These are phyloP conservation scores for Tretioscincus oriximinensis DNA, from an alignment of 2,113 vertebrate genomes.

Conservation along the genomic window DNA sequence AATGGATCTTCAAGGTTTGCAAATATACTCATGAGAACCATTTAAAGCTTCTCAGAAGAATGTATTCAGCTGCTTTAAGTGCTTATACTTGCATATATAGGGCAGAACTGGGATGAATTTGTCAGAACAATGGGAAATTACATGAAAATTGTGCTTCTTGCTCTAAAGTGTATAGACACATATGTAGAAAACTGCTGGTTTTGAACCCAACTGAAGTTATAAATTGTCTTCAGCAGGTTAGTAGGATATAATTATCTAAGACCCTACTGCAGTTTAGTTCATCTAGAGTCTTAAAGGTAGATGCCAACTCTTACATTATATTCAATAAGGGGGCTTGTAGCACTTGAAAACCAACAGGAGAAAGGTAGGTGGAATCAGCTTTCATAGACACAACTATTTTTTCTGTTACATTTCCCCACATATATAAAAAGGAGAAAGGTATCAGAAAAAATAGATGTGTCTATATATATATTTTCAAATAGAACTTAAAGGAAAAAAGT, in stretches of 20 bases:
- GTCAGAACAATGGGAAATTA: too few species aligned
- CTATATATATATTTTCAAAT: too few species aligned
- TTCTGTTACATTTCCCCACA: too few species aligned
- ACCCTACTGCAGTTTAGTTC: background rate
- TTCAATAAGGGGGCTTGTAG: too few species aligned
- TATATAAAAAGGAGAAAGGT: too few species aligned
- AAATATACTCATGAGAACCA: background rate
- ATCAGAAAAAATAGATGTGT: too few species aligned
- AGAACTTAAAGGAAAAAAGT: too few species aligned
- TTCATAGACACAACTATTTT: too few species aligned
- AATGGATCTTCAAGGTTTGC: too few species aligned
- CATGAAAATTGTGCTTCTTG: slow-evolving; percentile 6
- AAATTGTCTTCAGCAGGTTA: background rate
- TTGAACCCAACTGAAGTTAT: background rate
- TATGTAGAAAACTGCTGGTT: background rate
- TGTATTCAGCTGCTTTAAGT: background rate
- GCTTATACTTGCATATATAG: too few species aligned
- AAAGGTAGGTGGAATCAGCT: too few species aligned
- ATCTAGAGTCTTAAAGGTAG: background rate
- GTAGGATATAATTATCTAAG: background rate
- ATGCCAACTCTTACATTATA: background rate
- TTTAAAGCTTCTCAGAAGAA: background rate
- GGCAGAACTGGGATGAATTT: background rate
- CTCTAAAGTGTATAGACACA: background rate
- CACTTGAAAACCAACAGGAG: too few species aligned